These are phyloP conservation scores for Lytechinus pictus DNA, from an alignment of 35 echinoderm and acorn worm genomes.

Conservation along the genomic window DNA sequence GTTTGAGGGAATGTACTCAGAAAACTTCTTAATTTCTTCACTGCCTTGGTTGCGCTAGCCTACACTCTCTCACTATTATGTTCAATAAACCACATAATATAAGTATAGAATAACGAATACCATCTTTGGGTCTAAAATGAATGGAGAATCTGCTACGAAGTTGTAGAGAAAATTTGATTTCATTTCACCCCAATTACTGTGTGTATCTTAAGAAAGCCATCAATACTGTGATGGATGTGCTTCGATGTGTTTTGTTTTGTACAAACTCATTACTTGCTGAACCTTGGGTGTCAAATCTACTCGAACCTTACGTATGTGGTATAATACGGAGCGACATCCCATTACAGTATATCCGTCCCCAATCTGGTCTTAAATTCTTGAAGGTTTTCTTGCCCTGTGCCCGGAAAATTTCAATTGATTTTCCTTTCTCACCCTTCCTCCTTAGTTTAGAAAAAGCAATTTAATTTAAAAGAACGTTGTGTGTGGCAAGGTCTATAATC, in stretches of 20 bases:
- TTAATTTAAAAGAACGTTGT: background rate
- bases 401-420: background rate
- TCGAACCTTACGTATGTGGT: background rate
- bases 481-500: background rate
- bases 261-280: background rate
- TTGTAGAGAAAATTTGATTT: too few species aligned
- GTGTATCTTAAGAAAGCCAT: background rate
- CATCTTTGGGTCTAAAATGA: too few species aligned
- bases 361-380: background rate
- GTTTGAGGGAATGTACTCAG: too few species aligned
- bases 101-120: too few species aligned
- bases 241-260: background rate
- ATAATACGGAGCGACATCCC: background rate
- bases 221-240: background rate
- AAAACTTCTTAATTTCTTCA: too few species aligned
- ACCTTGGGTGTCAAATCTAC: background rate
- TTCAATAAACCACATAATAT: too few species aligned
- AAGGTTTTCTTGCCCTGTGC: constrained; percentile 9
- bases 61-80: too few species aligned
- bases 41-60: too few species aligned
- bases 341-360: background rate
- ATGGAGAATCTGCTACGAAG: too few species aligned
- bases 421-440: background rate
- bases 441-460: background rate
- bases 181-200: too few species aligned